phyloP scores from a whole-genome alignment of 2,888 invertebrate species.

The Caradrina clavipalpis region DNA sequence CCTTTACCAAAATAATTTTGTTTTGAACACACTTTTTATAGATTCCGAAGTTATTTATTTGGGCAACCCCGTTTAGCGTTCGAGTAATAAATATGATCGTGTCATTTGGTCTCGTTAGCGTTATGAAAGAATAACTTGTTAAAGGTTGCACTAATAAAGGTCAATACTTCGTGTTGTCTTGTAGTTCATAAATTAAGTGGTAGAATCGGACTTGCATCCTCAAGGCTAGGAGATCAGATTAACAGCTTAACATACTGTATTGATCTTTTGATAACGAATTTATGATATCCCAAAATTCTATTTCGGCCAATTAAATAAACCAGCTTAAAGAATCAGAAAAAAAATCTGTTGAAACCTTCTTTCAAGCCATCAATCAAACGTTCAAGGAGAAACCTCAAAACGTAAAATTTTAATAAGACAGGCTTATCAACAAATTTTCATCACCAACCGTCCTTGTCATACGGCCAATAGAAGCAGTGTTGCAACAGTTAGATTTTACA shows the following conservation, averaged over 20 bases:
- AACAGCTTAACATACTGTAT: slow-evolving; percentile 18
- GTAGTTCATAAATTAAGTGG: slow-evolving; percentile 51
- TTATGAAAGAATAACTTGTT: slow-evolving; percentile 69
- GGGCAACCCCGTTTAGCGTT: slow-evolving; percentile 72
- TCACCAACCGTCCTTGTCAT: slow-evolving; percentile 55
- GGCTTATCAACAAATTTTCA: slow-evolving; percentile 51
- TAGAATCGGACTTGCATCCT: slow-evolving; percentile 45
- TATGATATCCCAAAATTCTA: not conserved
- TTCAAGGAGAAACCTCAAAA: slow-evolving; percentile 48
- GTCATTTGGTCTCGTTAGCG: slow-evolving; percentile 74
- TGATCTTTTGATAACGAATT: too few relatives aligned
- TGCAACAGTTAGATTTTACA: slow-evolving; percentile 70
- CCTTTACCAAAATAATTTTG: slow-evolving; percentile 81
- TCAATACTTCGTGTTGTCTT: slow-evolving; percentile 60
- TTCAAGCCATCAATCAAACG: slow-evolving; percentile 48
- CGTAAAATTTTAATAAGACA: slow-evolving; percentile 52
- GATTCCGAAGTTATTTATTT: slow-evolving; percentile 87
- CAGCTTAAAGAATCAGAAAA: not conserved
- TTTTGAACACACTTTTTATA: slow-evolving; percentile 87
- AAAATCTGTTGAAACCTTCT: slow-evolving; percentile 34
- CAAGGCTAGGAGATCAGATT: slow-evolving; percentile 36
- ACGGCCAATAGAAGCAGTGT: slow-evolving; percentile 63
- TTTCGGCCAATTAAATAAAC: not conserved
- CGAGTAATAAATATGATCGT: slow-evolving; percentile 62
- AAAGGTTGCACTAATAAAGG: slow-evolving; percentile 61